phyloP scores from a whole-genome alignment of 2,113 vertebrate genomes.

The Pagrus major region DNA sequence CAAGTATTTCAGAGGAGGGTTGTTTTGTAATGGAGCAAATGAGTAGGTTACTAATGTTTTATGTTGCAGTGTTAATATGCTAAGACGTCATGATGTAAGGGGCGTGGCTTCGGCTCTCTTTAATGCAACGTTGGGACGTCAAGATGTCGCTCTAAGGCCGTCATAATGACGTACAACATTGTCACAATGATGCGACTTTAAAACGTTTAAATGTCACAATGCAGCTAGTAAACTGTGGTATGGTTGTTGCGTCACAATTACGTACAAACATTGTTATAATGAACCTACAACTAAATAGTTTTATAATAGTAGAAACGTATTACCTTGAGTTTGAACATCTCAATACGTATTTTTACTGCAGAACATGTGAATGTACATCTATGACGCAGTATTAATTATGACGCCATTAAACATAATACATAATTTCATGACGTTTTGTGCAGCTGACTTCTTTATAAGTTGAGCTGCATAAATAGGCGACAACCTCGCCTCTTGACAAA shows the following conservation, averaged over 20 bases:
- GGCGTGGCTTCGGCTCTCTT: neutral
- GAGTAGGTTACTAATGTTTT: too few species aligned
- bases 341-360: too few species aligned
- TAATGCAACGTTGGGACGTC: neutral
- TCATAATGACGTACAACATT: neutral
- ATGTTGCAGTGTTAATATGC: too few species aligned
- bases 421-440: conserved; percentile 2
- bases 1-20: too few species aligned
- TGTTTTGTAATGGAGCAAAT: too few species aligned
- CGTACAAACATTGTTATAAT: too few species aligned
- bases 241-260: neutral
- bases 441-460: neutral
- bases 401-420: neutral
- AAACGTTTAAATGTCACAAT: too few species aligned
- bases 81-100: too few species aligned
- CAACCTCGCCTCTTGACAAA: neutral
- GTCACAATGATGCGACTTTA: neutral
- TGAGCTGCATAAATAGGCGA: neutral
- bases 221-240: too few species aligned
- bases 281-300: neutral
- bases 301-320: neutral
- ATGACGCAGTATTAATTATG: neutral
- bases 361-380: too few species aligned
- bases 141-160: neutral
- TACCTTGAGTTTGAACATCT: neutral